A percentile compares a stretch with the other conserved stretches of the same genome.
phyloP scores from a whole-genome alignment of 1,140 invertebrate species.

The Cotesia typhae region DNA sequence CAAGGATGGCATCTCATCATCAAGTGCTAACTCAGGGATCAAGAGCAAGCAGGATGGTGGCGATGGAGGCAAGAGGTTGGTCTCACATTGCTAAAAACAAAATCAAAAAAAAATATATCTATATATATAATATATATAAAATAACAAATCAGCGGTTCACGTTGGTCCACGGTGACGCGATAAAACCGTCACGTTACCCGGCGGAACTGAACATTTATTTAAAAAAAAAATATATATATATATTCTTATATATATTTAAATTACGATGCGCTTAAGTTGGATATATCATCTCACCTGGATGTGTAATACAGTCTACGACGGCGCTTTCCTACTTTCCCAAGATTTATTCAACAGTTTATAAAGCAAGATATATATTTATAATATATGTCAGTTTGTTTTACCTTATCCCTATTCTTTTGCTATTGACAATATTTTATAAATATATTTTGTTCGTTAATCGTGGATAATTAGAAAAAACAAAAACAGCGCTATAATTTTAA shows the following conservation, averaged over 20 bases:
- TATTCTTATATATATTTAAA: conserved; percentile 41
- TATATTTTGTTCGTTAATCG: conserved; percentile 8
- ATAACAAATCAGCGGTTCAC: conserved; percentile 46
- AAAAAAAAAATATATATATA: conserved; percentile 40
- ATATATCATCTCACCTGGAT: conserved; percentile 47
- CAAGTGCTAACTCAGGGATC: conserved; percentile 55
- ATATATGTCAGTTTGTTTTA: conserved; percentile 52
- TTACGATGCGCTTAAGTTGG: conserved; percentile 43
- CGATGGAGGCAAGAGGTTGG: conserved; percentile 66
- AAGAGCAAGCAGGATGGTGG: conserved; percentile 64
- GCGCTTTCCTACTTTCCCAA: conserved; percentile 49
- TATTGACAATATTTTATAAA: conserved; percentile 14
- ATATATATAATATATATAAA: not conserved
- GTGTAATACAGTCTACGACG: conserved; percentile 43
- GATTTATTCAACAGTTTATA: conserved; percentile 51
- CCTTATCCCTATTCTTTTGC: conserved; percentile 29
- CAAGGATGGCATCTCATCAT: conserved; percentile 59
- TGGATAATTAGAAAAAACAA: conserved; percentile 22
- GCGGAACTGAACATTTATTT: conserved; percentile 41
- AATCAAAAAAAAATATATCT: conserved; percentile 31
- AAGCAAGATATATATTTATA: conserved; percentile 54
- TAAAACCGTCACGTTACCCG: conserved; percentile 36
- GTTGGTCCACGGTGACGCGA: conserved; percentile 49
- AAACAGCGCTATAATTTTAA: conserved; percentile 56
- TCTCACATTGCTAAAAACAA: conserved; percentile 62